Base-by-base conservation (phyloP, 2,888 invertebrate species). In the Chalcis sispes region DNA sequence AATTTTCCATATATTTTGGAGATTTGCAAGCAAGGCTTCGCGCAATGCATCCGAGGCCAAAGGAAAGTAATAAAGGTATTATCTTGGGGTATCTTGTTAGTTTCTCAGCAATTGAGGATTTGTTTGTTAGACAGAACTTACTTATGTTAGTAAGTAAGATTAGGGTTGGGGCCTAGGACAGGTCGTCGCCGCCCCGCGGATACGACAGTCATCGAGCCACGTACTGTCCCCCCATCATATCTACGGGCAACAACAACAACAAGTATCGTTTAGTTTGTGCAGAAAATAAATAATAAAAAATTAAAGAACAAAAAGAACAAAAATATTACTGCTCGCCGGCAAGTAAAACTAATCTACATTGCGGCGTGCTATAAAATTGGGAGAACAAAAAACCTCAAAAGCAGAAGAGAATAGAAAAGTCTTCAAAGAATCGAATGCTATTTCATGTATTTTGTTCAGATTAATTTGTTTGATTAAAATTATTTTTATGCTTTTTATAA, bases 161-260 rank as follows among this genome's bases (percentile, higher is more conserved):
- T 88, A 88, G 86, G 88, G 87, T 87, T 88, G 88, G 87, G 88
- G 88, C 88, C 88, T 89, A 89, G 88, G 88, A 89, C 88, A 88
- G 88, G 88, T 89, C 88, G 88, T 90, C 90, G 89, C 89, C 90
- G 90, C 90, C 91, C 90, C 90, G 90, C 89, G 90, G 90, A 90
- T 91, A 90, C 90, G 90, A 91, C 91, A 91, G 91, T 91, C 91
- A 91, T 91, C 91, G 91, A 88, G 89, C 89, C 89, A 89, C 89
- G 89, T 89, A 89, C 89, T 91, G 91, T 90, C 90, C 90, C 89
- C 91, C 91, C 89, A 90, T 89, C 89, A 91, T 89, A 90, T 91
- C 91, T 91, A 90, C 89, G 89, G 88, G 89, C 89, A 90, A 87
- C 86, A 83, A 85, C 84, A 87, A 78, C 84, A 87, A 79, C 72